Evolutionary conservation across 2,113 vertebrate genomes (phyloP), one percentile per base, ranked within the genome.

Genomic region (human): DNA sequence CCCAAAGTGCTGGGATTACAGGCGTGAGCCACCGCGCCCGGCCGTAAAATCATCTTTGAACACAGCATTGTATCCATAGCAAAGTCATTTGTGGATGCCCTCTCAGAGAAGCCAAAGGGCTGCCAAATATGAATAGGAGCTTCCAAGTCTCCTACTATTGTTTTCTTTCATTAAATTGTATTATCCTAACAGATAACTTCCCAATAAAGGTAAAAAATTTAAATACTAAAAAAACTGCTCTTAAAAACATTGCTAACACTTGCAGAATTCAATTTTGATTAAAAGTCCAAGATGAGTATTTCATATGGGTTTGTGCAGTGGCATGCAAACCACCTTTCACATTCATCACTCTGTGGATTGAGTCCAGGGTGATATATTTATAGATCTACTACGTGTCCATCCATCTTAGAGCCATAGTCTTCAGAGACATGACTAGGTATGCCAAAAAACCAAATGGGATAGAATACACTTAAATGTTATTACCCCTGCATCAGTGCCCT

Each of bases 211-310:
- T 50, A 22, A 45, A 23, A 82, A 1, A 50, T 13, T 82, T 40
- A 45, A 95, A 76, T 82, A 50, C 40, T 81, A 76, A 23, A 78
- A 90, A 94, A 85, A 11, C 50, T 43, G 70, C 59, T 90, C 25
- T 95, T 73, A 66, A 92, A 92, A 93, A 79, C 13, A 82, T 14
- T 76, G n/a, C 50, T 96, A 90, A 87, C 12, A 89, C n/a, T 35
- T 94, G 82, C 30, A 89, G 43, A 73, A 79, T 40, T 68, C 59
- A 68, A 55, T 79, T 48, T 86, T 3, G 20, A 85, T 78, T 52
- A 76, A 48, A 96, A 80, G 40, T 64, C 45, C 50, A 76, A 84
- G 93, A 93, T 50, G 38, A 82, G 10, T 30, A 83, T 35, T 61
- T 59, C 68, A 14, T 61, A 43, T 2, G 43, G 66, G 27, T 43